phyloP scores from a whole-genome alignment of 1,140 invertebrate species.

The Solenopsis invicta region DNA sequence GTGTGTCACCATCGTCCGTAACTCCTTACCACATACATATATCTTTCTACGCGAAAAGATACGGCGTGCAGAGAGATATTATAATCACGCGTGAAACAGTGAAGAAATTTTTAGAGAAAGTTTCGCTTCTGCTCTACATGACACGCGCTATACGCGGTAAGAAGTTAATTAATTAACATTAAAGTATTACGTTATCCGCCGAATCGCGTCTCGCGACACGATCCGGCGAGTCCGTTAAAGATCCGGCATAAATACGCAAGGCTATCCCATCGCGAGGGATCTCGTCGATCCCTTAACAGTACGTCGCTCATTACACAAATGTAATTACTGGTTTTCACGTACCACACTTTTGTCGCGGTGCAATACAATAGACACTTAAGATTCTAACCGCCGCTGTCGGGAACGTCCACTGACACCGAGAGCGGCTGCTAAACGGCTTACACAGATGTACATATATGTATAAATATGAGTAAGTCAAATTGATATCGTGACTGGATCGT shows the following conservation, averaged over 20 bases:
- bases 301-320: constrained; percentile 83
- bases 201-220: constrained; percentile 37
- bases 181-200: constrained; percentile 53
- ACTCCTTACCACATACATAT: constrained; percentile 42
- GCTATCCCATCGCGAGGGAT: constrained; percentile 66
- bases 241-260: constrained; percentile 41
- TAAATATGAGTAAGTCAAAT: constrained; percentile 62
- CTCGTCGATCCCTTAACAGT: constrained; percentile 59
- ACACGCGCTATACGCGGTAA: constrained; percentile 40
- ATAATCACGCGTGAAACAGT: constrained; percentile 22
- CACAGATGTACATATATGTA: constrained; percentile 49
- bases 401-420: constrained; percentile 51
- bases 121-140: constrained; percentile 6
- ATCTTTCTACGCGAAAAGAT: constrained; percentile 17
- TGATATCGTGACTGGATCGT: constrained; percentile 54
- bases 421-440: constrained; percentile 27
- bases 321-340: constrained; percentile 86
- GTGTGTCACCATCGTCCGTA: constrained; percentile 35
- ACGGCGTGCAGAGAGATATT: constrained; percentile 22
- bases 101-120: constrained; percentile 53
- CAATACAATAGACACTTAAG: constrained; percentile 77
- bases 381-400: constrained; percentile 66
- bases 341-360: constrained; percentile 82
- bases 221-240: constrained; percentile 14
- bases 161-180: constrained; percentile 41